phyloP scores from a whole-genome alignment of 2,113 vertebrate genomes.

The Sciurus niger region DNA sequence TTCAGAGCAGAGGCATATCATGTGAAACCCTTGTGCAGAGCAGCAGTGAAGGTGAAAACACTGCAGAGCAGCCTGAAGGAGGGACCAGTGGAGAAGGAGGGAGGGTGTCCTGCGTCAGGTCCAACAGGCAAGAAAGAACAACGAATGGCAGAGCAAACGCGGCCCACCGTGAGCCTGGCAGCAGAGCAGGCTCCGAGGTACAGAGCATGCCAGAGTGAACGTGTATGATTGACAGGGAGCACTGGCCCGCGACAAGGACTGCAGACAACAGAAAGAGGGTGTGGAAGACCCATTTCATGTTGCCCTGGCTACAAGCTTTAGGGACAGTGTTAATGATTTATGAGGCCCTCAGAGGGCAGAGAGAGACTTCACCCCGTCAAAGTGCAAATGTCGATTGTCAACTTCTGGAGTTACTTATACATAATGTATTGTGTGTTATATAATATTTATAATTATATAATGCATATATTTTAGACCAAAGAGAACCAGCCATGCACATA shows the following conservation, averaged over 20 bases:
- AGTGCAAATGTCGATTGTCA: background rate
- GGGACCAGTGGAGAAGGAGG: rapidly evolving
- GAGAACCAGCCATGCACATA: no score
- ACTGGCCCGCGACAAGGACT: background rate
- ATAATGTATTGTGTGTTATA: background rate
- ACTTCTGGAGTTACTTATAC: background rate
- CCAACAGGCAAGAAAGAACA: no score
- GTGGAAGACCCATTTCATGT: no score
- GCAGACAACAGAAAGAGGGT: background rate
- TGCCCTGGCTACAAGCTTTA: background rate
- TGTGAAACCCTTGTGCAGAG: rapidly evolving
- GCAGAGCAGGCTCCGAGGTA: rapidly evolving
- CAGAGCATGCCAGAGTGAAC: background rate
- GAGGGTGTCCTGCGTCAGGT: rapidly evolving
- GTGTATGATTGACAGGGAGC: rapidly evolving
- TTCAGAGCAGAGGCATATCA: rapidly evolving
- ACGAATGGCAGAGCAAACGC: rapidly evolving
- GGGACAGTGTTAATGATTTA: background rate
- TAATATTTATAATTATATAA: background rate
- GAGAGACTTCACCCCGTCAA: background rate
- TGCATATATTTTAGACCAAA: background rate
- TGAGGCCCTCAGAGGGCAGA: background rate
- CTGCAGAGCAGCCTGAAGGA: background rate
- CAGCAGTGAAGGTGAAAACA: no score
- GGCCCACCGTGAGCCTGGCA: rapidly evolving